Evolutionary conservation across 2,113 vertebrate genomes (phyloP).

Genomic region (Platycercus adscitus): DNA sequence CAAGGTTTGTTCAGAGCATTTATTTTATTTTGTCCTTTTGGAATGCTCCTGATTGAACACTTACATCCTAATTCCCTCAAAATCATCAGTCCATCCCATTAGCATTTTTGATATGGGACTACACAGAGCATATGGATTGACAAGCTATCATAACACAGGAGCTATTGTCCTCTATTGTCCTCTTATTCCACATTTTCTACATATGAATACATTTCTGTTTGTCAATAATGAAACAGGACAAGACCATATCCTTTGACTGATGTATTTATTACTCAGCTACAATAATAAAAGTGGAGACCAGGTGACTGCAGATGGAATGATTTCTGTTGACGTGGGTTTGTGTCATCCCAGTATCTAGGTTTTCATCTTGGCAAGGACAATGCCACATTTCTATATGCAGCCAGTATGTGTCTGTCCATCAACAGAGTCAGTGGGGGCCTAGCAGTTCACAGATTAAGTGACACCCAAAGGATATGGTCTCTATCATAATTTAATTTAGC

Average conservation of each 20-base stretch:
- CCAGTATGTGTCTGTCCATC: background rate
- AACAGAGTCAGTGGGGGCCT: background rate
- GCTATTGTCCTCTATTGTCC: background rate
- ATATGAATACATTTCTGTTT: rapidly evolving
- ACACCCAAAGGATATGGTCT: background rate
- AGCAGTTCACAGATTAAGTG: background rate
- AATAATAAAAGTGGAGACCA: background rate
- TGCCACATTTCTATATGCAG: background rate
- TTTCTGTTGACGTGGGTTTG: background rate
- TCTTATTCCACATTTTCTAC: background rate
- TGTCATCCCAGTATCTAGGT: background rate
- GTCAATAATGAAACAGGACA: background rate
- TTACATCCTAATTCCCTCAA: background rate
- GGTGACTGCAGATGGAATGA: background rate
- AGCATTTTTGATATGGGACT: background rate
- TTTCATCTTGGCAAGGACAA: background rate
- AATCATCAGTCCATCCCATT: background rate
- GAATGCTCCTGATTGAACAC: background rate
- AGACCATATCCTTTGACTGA: background rate
- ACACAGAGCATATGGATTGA: background rate
- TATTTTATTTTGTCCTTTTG: background rate
- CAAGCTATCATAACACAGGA: background rate
- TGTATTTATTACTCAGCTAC: background rate
- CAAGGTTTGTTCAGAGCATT: background rate
- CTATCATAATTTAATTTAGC: background rate